Evolutionary conservation across 1,140 invertebrate species (phyloP), one percentile per base, ranked within the genome.

Genomic region (Acromyrmex echinatior): DNA sequence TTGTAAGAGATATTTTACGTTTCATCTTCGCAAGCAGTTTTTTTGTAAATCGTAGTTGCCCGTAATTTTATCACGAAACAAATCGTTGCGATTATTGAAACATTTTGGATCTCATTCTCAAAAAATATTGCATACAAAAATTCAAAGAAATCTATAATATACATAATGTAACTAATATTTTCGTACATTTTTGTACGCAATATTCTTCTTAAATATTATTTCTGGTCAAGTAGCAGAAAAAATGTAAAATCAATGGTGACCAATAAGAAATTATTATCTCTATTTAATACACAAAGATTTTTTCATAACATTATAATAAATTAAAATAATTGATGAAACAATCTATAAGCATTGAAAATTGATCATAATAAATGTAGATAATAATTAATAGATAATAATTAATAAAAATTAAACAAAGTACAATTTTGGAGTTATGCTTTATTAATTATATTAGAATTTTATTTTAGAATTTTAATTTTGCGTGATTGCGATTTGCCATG

Each of bases 1-100:
- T 16, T 56, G 28, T 21, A n/a, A 39, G 70, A 51, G 14, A 35
- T 62, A 82, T 74, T 76, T 84, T 49, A 62, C 14, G 39, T 78
- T 63, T 9, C 5, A 45, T 63, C 56, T 51, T n/a, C 56, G 25
- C 14, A 58, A 56, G n/a, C 18, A n/a, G 35, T 35, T 62, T 82
- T 49, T 49, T 74, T 21, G 12, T 58, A 21, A 82, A 74, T 82
- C 49, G 3, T 35, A 51, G 5, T 31, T 45, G 39, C 16, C 10
- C 12, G 2, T 82, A 73, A 82, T 60, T 63, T 31, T 5, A n/a
- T 18, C 66, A 35, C 10, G 21, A 28, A 16, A 71, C 21, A 16
- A 60, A 82, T 62, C 9, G 7, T 7, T n/a, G 28, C 39, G 35
- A 73, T 60, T 71, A 14, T 71, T 58, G 21, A 14, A n/a, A n/a